Percentiles rank a stretch among this genome's conserved stretches.
Evolutionary conservation across 2,797 vertebrate species (phyloP).

Genomic region (Sphenopsis melanotis): DNA sequence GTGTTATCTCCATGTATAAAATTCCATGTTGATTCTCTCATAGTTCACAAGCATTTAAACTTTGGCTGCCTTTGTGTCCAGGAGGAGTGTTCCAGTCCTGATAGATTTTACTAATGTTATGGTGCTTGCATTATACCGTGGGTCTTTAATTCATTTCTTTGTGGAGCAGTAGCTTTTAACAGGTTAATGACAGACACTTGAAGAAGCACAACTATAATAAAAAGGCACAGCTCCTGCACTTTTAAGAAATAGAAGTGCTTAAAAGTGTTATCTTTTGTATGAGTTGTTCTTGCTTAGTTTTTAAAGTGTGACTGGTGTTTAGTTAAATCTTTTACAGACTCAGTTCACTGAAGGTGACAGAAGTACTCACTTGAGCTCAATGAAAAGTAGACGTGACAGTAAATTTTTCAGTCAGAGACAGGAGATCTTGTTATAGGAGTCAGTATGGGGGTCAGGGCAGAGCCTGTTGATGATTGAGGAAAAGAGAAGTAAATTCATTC

Average conservation of each 20-base stretch:
- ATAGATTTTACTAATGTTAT: neutral
- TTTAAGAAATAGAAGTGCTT: neutral
- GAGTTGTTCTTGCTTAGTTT: slow-evolving; percentile 60
- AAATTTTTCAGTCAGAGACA: slow-evolving; percentile 97
- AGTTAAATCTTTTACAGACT: slow-evolving; percentile 76
- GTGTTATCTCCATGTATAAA: neutral
- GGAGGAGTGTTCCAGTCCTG: neutral
- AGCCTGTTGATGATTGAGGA: slow-evolving; percentile 99
- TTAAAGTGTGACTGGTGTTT: slow-evolving; percentile 69
- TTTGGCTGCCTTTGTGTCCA: neutral
- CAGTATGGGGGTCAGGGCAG: slow-evolving; percentile 97
- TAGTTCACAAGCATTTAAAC: neutral
- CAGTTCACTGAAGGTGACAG: slow-evolving; percentile 94
- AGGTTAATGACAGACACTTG: neutral
- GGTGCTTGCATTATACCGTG: rapidly evolving
- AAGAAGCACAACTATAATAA: neutral
- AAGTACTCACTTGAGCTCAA: slow-evolving; percentile 92
- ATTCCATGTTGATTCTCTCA: neutral
- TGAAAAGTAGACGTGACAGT: slow-evolving; percentile 95
- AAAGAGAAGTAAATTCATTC: slow-evolving; percentile 99
- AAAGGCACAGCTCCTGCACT: neutral
- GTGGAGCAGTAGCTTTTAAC: neutral
- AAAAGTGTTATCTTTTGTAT: neutral
- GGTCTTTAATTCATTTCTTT: neutral
- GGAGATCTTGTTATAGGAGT: slow-evolving; percentile 99